Evolutionary conservation across 2,888 invertebrate species (phyloP).

Genomic region (Dermolepida albohirtum): DNA sequence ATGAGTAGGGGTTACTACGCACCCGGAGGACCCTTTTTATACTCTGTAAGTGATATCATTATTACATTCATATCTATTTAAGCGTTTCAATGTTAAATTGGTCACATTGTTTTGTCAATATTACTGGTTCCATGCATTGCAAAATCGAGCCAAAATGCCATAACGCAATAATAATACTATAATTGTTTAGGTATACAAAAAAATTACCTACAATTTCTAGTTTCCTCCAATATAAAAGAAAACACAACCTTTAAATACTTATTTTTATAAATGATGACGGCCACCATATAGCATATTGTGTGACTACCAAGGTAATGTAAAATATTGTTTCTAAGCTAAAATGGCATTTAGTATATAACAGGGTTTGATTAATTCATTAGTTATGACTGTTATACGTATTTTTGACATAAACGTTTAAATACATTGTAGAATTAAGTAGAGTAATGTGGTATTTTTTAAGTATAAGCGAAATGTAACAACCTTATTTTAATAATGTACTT

Average conservation of each 20-base stretch:
- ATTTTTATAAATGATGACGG: background rate
- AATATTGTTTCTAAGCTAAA: too few relatives aligned
- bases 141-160: background rate
- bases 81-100: constrained; percentile 3
- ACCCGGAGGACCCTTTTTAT: constrained; percentile 58
- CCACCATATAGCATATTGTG: too few relatives aligned
- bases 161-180: background rate
- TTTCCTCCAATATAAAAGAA: constrained; percentile 3
- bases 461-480: too few relatives aligned
- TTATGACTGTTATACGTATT: too few relatives aligned
- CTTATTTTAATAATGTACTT: too few relatives aligned
- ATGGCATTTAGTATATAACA: too few relatives aligned
- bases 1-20: constrained; percentile 59
- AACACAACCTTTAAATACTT: background rate
- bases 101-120: background rate
- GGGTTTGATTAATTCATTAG: too few relatives aligned
- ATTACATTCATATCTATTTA: too few relatives aligned
- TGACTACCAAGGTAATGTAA: too few relatives aligned
- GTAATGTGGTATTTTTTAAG: too few relatives aligned
- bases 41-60: constrained; percentile 55
- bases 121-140: background rate
- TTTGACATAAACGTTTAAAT: too few relatives aligned
- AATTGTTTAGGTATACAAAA: constrained; percentile 12
- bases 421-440: too few relatives aligned
- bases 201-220: background rate